These are phyloP conservation scores for Pherbina coryleti DNA, from an alignment of 2,888 invertebrate species.

Conservation along the genomic window DNA sequence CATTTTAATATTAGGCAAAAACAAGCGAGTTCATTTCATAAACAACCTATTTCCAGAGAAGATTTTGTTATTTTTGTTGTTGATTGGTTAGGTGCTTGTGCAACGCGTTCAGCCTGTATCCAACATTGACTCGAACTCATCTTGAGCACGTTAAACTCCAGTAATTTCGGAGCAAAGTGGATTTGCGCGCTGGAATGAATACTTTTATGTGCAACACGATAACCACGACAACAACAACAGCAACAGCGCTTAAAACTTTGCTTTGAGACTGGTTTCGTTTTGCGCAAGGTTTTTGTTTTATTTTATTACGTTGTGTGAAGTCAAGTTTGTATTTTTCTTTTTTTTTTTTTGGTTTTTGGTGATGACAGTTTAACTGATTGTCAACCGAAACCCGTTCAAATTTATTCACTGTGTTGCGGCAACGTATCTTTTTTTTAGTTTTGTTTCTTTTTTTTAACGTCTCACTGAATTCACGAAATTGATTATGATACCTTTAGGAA, in stretches of 20 bases:
- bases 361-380: conserved; percentile 27
- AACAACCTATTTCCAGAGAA: neutral
- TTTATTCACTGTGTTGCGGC: conserved; percentile 2
- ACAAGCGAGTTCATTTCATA: neutral
- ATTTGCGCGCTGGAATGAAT: conserved; percentile 6
- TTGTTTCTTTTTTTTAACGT: neutral
- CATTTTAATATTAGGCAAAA: neutral
- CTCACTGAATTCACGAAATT: neutral
- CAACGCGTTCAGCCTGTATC: neutral
- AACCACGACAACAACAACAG: neutral
- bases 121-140: neutral
- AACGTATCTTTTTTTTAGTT: neutral
- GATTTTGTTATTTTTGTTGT: neutral
- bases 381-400: conserved; percentile 22
- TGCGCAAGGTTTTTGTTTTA: conserved; percentile 25
- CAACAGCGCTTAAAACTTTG: conserved; percentile 1
- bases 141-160: neutral
- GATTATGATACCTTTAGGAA: neutral
- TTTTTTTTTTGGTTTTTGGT: conserved; percentile 22
- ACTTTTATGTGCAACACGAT: neutral
- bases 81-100: neutral
- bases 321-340: neutral
- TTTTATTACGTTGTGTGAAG: neutral
- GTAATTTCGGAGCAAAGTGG: neutral
- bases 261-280: conserved; percentile 31